phyloP scores from a whole-genome alignment of 2,113 vertebrate species.

The Chloropsis cyanopogon region DNA sequence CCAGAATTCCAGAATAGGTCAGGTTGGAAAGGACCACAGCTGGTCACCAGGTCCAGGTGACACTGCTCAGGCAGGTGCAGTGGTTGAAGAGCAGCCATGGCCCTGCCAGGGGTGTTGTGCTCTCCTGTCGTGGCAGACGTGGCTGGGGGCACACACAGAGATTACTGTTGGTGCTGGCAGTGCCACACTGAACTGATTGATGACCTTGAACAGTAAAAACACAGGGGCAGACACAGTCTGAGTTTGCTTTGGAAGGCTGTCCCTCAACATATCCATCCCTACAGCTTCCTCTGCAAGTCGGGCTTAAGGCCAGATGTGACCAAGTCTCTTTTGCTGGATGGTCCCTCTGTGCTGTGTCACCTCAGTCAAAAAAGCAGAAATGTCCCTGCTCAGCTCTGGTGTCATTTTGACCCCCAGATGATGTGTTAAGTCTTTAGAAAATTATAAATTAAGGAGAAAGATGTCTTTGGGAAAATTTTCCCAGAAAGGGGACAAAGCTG shows the following conservation, averaged over 20 bases:
- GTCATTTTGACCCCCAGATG: background rate
- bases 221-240: background rate
- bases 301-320: background rate
- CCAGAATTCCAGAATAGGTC: background rate
- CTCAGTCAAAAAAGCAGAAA: background rate
- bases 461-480: background rate
- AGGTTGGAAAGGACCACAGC: background rate
- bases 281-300: background rate
- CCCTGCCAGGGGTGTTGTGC: background rate
- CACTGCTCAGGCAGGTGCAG: background rate
- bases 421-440: background rate
- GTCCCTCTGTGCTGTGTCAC: background rate
- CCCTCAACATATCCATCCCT: background rate
- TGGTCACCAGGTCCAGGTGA: background rate
- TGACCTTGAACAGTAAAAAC: background rate
- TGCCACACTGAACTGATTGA: background rate
- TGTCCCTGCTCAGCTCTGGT: background rate
- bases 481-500: background rate
- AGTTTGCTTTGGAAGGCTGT: background rate
- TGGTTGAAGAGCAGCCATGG: background rate
- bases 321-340: background rate
- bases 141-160: rapidly evolving
- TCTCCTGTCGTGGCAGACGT: rapidly evolving
- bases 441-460: background rate
- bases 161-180: background rate